Base-by-base conservation (phyloP, 1,140 invertebrate genomes). In the Vanessa tameamea region DNA sequence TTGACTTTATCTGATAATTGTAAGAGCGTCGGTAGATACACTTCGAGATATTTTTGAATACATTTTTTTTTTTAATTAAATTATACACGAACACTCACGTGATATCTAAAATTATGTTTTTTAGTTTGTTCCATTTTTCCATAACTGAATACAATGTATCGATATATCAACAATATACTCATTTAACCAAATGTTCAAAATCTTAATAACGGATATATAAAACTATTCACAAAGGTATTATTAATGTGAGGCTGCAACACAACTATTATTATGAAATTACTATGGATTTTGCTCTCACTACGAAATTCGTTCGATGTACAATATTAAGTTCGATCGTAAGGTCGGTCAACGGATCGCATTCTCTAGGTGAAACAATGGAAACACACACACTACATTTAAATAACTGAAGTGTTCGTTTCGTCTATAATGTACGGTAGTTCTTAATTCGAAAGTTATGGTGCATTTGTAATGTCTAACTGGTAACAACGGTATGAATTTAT, bases 401-500 rank as follows among this genome's bases (percentile, higher is more conserved):
- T 51, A 50, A 66, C 13, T 51, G 14, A 64, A 64, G 50, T 31
- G 64, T 50, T 50, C 23, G 64, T 51, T 50, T 51, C 26, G 15
- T 66, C 20, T 66, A 53, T 51, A 70, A 71, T 51, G 55, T 70
- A 50, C 59, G 59, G 59, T 70, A 57, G 69, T 26, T 15, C 57
- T 37, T 57, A 55, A 8, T 55, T 59, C 57, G 26, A 31, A 61
- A 57, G 63, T 55, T 57, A 75, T 64, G 55, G 68, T 68, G 71
- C 73, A 53, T 74, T 66, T 68, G 65, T 55, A 65, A 87, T 75
- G 75, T 80, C 79, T 87, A 85, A 84, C 50, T 89, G 87, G 87
- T 89, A 89, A 88, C 86, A 87, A 87, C 69, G 73, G 76, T 82
- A 78, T 63, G 78, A 80, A 80, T 74, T 70, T n/a, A 72, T 80